Base-by-base conservation (phyloP, 2,113 vertebrate genomes). In the Pogona vitticeps region DNA sequence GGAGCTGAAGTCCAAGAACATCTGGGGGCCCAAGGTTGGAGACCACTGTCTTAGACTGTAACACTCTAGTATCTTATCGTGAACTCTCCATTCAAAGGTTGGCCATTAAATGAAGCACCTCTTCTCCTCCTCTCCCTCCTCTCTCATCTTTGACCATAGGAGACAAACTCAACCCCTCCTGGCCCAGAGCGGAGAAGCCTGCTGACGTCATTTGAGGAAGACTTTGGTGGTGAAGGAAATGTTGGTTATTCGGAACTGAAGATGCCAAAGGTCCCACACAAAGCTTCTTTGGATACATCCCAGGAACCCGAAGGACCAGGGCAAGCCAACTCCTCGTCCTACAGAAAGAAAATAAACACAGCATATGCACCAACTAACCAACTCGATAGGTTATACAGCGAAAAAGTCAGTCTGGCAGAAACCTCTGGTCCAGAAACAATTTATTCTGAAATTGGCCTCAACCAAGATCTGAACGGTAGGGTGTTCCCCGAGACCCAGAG, bases 201-300 rank as follows among this genome's bases (percentile, higher is more conserved):
- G 13, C 81, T 92, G 52, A 26, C 91, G 2, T 92, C 94, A 0
- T 17, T 79, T 1, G 92, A 90, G 14, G 84, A 92, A 13, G 83
- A 91, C 1, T n/a, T n/a, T 38, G 67, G 73, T 0, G 21, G 79
- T 0, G 83, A 92, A 52, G 89, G 38, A 23, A 84, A 78, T 4
- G 71, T 91, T 26, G 18, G 95, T 17, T 98, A 97, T 0, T 91
- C 97, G 15, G 91, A 94, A 4, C 82, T 97, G 38, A 95, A 90
- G 94, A 96, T 0, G 1, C 33, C 23, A 6, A 40, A 80, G 0
- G 0, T 72, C 8, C 14, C 6, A 1, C 7, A 17, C 12, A 20
- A 33, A 76, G 31, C 1, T 38, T 9, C 38, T 18, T 13, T 1
- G 9, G 80, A 58, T 18, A 31, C n/a, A 6, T 12, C 56, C 23